Percentiles rank a stretch among this genome's conserved stretches.
phyloP scores from a whole-genome alignment of 2,113 vertebrate species.

The Calyptommatus sinebrachiatus region DNA sequence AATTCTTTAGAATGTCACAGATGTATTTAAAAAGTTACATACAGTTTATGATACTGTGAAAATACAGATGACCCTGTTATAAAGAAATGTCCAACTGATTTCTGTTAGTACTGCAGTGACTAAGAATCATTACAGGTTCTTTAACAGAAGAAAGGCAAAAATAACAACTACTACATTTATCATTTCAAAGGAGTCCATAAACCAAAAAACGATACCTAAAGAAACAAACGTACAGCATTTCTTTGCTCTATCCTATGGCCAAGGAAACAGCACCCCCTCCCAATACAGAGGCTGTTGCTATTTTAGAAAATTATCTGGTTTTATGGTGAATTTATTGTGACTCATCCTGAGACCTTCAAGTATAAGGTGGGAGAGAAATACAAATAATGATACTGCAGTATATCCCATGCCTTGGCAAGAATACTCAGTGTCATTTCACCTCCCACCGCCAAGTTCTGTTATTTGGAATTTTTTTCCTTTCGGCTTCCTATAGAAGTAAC shows the following conservation, averaged over 20 bases:
- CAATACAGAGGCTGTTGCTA: too few species aligned
- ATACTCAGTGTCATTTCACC: not conserved
- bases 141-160: too few species aligned
- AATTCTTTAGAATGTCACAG: not conserved
- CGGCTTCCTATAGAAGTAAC: conserved; percentile 41
- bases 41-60: not conserved
- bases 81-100: not conserved
- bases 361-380: too few species aligned
- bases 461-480: conserved; percentile 3
- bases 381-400: not conserved
- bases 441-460: not conserved
- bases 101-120: not conserved
- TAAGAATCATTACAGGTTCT: not conserved
- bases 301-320: too few species aligned
- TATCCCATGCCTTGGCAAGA: not conserved
- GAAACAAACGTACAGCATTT: not conserved
- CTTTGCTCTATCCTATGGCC: too few species aligned
- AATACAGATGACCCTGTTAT: not conserved
- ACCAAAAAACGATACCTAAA: not conserved
- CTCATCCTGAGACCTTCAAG: too few species aligned
- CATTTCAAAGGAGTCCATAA: not conserved
- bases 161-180: not conserved
- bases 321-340: too few species aligned
- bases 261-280: too few species aligned
- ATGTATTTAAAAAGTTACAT: not conserved